Conservation (phyloP, 2,113 vertebrate species). For the Lagenorhynchus albirostris region DNA sequence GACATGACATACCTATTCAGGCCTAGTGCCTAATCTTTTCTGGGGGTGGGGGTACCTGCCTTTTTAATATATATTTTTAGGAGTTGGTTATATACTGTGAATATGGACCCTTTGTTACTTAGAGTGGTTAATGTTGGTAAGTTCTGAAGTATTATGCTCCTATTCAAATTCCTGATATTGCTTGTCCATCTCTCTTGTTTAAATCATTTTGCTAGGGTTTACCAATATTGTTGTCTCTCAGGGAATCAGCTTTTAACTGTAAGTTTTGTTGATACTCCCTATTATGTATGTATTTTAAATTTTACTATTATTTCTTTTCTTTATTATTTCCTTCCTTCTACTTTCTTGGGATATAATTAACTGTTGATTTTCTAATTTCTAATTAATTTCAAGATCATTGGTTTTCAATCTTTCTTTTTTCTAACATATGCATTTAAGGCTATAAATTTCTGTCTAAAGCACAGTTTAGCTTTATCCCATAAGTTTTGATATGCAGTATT, state of each 20-base stretch:
- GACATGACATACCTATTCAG: background rate
- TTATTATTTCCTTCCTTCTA: background rate
- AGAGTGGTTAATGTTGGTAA: background rate
- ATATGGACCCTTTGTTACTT: background rate
- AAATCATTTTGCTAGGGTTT: background rate
- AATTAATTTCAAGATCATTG: background rate
- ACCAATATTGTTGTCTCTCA: background rate
- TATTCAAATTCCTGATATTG: background rate
- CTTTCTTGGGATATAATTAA: background rate
- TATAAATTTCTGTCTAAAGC: background rate
- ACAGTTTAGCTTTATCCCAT: background rate
- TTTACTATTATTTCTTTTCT: background rate
- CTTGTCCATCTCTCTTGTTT: background rate
- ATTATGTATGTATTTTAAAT: background rate
- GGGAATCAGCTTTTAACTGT: background rate
- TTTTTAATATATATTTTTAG: background rate
- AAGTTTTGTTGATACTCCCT: background rate
- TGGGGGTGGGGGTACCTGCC: background rate
- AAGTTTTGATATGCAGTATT: background rate
- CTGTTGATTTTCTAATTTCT: background rate
- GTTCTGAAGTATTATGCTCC: background rate
- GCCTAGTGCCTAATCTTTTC: background rate
- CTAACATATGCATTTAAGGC: background rate
- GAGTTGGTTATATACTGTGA: background rate
- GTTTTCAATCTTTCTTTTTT: background rate